phyloP scores from a whole-genome alignment of 2,113 vertebrate species.

The Tyrannus savana region DNA sequence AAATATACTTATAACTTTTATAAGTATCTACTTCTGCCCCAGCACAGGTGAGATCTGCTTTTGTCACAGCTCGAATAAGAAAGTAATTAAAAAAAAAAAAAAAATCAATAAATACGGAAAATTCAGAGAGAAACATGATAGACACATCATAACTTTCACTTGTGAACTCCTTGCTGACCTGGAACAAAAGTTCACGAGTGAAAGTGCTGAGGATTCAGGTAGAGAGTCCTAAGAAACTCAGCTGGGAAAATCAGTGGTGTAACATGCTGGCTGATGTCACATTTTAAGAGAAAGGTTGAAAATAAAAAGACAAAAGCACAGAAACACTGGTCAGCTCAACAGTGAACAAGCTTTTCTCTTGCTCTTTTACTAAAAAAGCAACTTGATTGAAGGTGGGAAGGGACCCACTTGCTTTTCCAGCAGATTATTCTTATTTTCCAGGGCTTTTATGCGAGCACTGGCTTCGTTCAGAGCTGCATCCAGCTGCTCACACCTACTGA shows the following conservation, averaged over 20 bases:
- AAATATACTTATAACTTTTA: neutral
- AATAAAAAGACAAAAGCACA: neutral
- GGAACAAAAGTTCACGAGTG: neutral
- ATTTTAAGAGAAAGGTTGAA: neutral
- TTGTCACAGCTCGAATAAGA: neutral
- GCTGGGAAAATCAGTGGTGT: neutral
- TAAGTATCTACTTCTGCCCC: neutral
- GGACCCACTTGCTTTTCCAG: conserved; percentile 89
- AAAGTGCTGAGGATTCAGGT: neutral
- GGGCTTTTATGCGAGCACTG: conserved; percentile 75
- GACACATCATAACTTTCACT: neutral
- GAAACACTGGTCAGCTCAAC: neutral
- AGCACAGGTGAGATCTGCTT: neutral
- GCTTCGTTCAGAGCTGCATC: conserved; percentile 86
- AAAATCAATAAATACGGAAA: neutral
- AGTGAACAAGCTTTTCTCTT: neutral
- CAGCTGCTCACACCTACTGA: conserved; percentile 84
- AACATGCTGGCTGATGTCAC: neutral
- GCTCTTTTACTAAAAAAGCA: neutral
- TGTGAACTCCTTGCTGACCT: neutral
- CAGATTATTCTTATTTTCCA: conserved; percentile 85
- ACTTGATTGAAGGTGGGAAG: neutral
- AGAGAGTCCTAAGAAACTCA: neutral
- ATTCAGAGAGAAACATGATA: neutral
- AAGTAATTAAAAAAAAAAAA: neutral